Evolutionary conservation across 2,888 invertebrate genomes (phyloP).

Genomic region (Melanotus villosus): DNA sequence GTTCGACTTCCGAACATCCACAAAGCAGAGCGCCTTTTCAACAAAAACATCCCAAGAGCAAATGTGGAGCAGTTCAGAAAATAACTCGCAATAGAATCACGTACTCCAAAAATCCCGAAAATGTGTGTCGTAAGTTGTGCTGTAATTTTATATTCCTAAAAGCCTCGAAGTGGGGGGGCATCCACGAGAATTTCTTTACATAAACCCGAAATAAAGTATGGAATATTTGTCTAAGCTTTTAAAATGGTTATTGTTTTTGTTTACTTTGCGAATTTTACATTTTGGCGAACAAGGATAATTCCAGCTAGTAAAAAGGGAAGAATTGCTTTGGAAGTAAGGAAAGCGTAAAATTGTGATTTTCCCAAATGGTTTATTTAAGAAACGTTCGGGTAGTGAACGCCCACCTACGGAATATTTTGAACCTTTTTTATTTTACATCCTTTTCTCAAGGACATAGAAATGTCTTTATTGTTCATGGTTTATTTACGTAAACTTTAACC

Average conservation of each 20-base stretch:
- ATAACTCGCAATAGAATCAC: background rate
- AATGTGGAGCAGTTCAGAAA: background rate
- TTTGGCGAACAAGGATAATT: no score
- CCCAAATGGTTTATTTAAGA: constrained; percentile 18
- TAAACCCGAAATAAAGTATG: background rate
- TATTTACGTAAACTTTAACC: background rate
- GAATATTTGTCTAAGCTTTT: background rate
- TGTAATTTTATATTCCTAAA: constrained; percentile 1
- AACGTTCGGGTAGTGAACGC: constrained; percentile 1
- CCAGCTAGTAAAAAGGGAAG: no score
- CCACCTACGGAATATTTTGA: background rate
- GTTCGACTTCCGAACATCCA: no score
- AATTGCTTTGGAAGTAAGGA: no score
- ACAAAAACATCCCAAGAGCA: background rate
- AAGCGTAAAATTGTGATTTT: no score
- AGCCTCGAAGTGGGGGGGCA: background rate
- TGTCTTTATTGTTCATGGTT: background rate
- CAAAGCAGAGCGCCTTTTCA: no score
- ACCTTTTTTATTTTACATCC: background rate
- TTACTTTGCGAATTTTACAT: no score
- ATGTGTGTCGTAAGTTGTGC: background rate
- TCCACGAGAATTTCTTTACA: background rate
- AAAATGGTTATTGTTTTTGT: background rate
- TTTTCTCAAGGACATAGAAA: background rate
- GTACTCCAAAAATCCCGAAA: background rate